These are phyloP conservation scores for Buteo buteo DNA, from an alignment of 2,113 vertebrate species.

Conservation along the genomic window DNA sequence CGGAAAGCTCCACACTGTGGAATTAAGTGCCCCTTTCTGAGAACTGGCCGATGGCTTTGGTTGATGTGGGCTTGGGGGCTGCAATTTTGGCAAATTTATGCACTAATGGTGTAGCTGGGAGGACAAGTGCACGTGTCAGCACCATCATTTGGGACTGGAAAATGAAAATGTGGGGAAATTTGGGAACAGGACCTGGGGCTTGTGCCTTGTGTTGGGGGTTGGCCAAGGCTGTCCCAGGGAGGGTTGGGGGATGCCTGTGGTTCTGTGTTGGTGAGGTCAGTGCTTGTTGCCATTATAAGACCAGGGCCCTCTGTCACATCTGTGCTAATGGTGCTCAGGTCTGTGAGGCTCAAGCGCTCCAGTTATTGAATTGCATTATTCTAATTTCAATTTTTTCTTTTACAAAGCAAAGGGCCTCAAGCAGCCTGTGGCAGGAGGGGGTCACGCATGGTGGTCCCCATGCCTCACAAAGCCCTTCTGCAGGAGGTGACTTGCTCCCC, in stretches of 20 bases:
- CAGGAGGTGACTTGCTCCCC: neutral
- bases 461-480: neutral
- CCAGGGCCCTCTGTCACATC: neutral
- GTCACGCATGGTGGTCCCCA: fast-evolving
- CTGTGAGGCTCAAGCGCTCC: neutral
- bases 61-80: too few relatives aligned
- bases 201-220: neutral
- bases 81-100: neutral
- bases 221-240: too few relatives aligned
- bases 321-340: neutral
- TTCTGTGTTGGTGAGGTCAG: neutral
- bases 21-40: neutral
- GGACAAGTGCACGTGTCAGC: neutral
- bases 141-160: neutral
- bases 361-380: neutral
- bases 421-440: neutral
- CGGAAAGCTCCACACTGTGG: neutral
- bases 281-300: too few relatives aligned
- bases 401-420: neutral
- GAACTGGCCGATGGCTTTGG: neutral
- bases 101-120: neutral
- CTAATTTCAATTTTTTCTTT: neutral
- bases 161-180: neutral
- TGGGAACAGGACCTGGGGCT: neutral
- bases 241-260: neutral